Base-by-base conservation (phyloP, 2,113 vertebrate species). In the Oryzias woworae region DNA sequence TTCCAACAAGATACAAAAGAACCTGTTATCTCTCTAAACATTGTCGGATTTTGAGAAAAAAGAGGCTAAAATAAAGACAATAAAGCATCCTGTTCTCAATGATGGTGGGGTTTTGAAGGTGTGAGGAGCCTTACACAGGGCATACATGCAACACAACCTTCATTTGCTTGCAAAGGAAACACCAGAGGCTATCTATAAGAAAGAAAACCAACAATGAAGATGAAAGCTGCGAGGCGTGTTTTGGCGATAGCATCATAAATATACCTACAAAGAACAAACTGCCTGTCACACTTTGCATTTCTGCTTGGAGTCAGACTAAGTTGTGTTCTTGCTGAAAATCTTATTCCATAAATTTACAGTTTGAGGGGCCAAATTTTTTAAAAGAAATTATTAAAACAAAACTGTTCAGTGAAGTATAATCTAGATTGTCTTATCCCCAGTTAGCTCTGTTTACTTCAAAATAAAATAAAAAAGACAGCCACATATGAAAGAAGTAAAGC, bases 11-110 rank as follows among this genome's bases (percentile, higher is more conserved):
- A 53, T 5, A 68, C 42, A 44, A 69, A 61, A 47, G 48, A 28
- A 55, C 7, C 52, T 28, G 45, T 46, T 20, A 31, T 69, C 62
- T 58, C 26, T 14, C 20, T 23, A 73, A 70, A 52, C 45, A 52
- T 44, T 53, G 53, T 22, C 46, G 14, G 26, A 65, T 2, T 53
- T 23, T 36, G 12, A 28, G 45, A 3, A 28, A 49, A 53, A 12
- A 65, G n/a, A 41, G 28, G 15, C 22, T 18, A 16, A 62, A 4
- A 54, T 44, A 46, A 74, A 17, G 16, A 7, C 15, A 54, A 48
- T 50, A 20, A 56, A 50, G 53, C 52, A 4, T 18, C 23, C 14
- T 22, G 17, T 4, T 47, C 45, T n/a, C 23, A 28, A 16, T 45
- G 58, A 52, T 46, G 53, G 43, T n/a, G 26, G 22, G 17, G 55